These are phyloP conservation scores for Andricus curvator DNA, from an alignment of 2,888 invertebrate species.

Conservation along the genomic window DNA sequence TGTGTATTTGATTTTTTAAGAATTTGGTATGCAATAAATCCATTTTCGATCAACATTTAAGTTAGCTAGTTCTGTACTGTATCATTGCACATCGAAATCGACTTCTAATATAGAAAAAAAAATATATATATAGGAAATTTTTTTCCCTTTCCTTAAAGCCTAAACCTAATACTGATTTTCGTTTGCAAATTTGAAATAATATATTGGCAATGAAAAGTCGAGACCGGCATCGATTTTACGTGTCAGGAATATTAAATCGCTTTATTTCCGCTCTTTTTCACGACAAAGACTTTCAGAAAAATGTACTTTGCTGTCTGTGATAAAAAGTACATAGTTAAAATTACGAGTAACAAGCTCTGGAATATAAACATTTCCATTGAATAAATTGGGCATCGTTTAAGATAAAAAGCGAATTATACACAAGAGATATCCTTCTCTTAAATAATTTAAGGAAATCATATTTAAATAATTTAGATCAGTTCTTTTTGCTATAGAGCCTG, in stretches of 20 bases:
- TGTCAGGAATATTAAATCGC: constrained; percentile 17
- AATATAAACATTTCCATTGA: background rate
- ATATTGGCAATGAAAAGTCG: background rate
- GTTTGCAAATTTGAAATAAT: background rate
- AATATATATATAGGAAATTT: too few species aligned
- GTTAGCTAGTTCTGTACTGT: too few species aligned
- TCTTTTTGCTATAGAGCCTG: too few species aligned
- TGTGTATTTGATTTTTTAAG: too few species aligned
- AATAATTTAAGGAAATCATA: background rate
- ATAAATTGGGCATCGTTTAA: background rate
- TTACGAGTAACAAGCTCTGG: constrained; percentile 2
- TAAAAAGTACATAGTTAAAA: background rate
- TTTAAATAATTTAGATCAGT: background rate
- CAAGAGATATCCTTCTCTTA: background rate
- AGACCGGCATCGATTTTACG: background rate
- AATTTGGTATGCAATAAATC: too few species aligned
- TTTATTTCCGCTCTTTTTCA: constrained; percentile 20
- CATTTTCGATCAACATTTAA: too few species aligned
- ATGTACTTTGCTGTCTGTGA: background rate
- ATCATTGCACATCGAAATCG: too few species aligned
- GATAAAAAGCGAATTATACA: background rate
- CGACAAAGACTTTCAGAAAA: background rate
- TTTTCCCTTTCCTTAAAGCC: too few species aligned
- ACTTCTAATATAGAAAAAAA: too few species aligned
- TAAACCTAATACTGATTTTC: too few species aligned